Base-by-base conservation (phyloP, 2,888 invertebrate species). In the Trachelus tabidus region DNA sequence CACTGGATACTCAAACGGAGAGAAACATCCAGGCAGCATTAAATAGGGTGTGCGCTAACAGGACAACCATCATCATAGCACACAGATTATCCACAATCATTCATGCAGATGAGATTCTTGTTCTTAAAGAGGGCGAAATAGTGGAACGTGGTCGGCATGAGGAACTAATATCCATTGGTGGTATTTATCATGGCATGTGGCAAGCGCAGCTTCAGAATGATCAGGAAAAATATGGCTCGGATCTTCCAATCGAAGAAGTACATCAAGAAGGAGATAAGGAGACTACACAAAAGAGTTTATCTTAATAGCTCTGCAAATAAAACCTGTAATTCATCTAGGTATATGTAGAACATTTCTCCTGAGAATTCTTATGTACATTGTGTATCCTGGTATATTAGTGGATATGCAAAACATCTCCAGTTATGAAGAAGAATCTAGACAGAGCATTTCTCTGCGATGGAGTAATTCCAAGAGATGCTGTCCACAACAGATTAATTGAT, bases 1-100 rank as follows among this genome's bases (percentile, higher is more conserved):
- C 99, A 0, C 93, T 99, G 68, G 99, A 99, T 90, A 99, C 99
- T 0, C 95, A 98, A 87, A 98, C 99, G 0, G 99, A 99, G 90
- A 94, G 98, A 77, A 90, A 91, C 69, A 91, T 91, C 76, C 91
- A 91, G 83, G 93, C 96, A 30, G 96, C 97, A 0, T 89, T 98
- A 73, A 94, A 94, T 71, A 93, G 94, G 80, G 95, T 98, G 34
- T 97, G 97, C 90, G 93, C 94, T 0, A 97, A 98, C 90, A 94
- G 97, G 77, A 99, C 99, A 0, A 98, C 98, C 0, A 94, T 99
- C 12, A 97, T 99, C 77, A 97, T 99, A 68, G 99, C 99, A 0
- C 99, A 99, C 92, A 94, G 98, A 78, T 92, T 99, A 74, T 98
- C 98, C 0, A 99, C 99, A 0, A 95, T 99, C 79, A 97, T 98